phyloP scores from a whole-genome alignment of 2,113 vertebrate genomes.

The Strix uralensis region DNA sequence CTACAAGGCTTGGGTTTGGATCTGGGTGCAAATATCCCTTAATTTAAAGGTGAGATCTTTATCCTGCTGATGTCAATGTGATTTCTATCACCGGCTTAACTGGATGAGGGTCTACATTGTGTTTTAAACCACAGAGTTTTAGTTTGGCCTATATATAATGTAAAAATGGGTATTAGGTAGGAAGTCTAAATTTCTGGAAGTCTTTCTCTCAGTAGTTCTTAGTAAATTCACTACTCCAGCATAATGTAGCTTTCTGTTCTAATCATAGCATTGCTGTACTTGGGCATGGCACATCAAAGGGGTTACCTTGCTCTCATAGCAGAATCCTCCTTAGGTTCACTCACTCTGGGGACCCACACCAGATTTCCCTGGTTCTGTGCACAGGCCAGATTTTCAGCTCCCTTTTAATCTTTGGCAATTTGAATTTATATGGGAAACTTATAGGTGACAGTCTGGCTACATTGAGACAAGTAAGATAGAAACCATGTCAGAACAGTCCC shows the following conservation, averaged over 20 bases:
- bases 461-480: slow-evolving; percentile 70
- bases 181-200: slow-evolving; percentile 49
- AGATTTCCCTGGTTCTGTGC: slow-evolving; percentile 55
- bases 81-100: not conserved
- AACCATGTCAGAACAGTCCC: slow-evolving; percentile 73
- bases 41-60: not conserved
- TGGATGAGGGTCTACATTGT: not conserved
- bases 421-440: slow-evolving; percentile 75
- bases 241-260: slow-evolving; percentile 38
- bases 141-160: not conserved
- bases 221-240: slow-evolving; percentile 37
- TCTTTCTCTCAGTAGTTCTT: slow-evolving; percentile 30
- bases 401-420: slow-evolving; percentile 83
- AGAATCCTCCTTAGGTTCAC: slow-evolving; percentile 51
- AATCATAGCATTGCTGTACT: slow-evolving; percentile 51
- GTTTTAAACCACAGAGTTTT: not conserved
- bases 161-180: not conserved
- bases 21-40: not conserved
- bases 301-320: slow-evolving; percentile 45
- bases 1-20: not conserved
- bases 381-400: slow-evolving; percentile 56
- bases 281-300: slow-evolving; percentile 68
- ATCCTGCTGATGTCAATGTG: not conserved
- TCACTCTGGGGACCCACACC: slow-evolving; percentile 67
- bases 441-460: slow-evolving; percentile 72